Base-by-base conservation (phyloP, 2,797 vertebrate genomes). In the Notolabrus celidotus region DNA sequence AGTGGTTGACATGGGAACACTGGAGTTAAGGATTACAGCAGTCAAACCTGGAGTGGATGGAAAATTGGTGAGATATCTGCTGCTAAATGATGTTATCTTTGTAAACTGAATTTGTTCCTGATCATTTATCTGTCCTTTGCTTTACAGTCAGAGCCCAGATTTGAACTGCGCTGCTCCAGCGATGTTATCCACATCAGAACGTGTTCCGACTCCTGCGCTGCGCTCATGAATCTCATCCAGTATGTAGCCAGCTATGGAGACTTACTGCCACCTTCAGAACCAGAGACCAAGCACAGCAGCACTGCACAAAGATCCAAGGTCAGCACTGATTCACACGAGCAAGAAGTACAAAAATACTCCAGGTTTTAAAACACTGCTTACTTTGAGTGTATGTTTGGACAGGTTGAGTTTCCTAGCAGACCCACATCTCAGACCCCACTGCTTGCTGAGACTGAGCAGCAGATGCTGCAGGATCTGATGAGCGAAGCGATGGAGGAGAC, bases 171-270 rank as follows among this genome's bases (percentile, higher is more conserved):
- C 82, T 99, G 98, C 79, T 99, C 98, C 67, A 99, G 97, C 76
- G 97, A 99, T 14, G 89, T 95, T 34, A 96, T 99, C 77, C 98
- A 98, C 73, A 95, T 99, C 77, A 92, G 97, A 68, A 99, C 97
- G 0, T 99, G 97, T 84, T 97, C 96, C 0, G 98, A 99, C 86
- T 98, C 98, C 0, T 99, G 98, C 59, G 97, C 98, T 0, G 97
- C 97, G 0, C 92, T 99, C 10, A 99, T 99, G 98, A 99, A 99
- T 82, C 97, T 99, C 20, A 98, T 99, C 78, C 98, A 99, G 51
- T 99, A 99, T 62, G 92, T 99, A 12, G 98, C 98, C 52, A 98
- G 95, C 88, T 99, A 99, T 0, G 97, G 98, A 60, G 98, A 99
- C 88, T 81, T 99, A 11, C 84, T 96, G 46, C 94, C 94, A 1